Base-by-base conservation (phyloP, 1,140 invertebrate genomes). In the Hypsibius dujardini region DNA sequence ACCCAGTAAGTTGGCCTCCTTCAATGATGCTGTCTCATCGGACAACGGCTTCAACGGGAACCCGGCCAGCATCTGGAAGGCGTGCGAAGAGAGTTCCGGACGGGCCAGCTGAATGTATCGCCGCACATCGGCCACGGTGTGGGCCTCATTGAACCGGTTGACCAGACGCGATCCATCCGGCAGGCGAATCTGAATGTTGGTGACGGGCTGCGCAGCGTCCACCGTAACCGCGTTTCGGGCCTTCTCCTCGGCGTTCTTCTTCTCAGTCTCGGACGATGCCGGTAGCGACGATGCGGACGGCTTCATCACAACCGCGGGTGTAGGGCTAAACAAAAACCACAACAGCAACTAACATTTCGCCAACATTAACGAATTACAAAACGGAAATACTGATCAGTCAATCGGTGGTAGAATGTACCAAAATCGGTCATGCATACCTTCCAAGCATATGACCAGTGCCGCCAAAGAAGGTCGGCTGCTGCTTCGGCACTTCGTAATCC, bases 361-460 rank as follows among this genome's bases (percentile, higher is more conserved):
- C 28, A 67, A 72, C 46, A 70, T 46, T 70, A 70, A 75, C 42
- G 46, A 70, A 45, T 72, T 56, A 56, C 50, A 56, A 56, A 56
- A 56, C 7, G 7, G n/a, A 56, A 56, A 56, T 7, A 56, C 50
- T 56, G 50, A 7, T 7, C n/a, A 56, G 7, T n/a, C n/a, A 56
- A n/a, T n/a, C n/a, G n/a, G n/a, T n/a, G n/a, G n/a, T n/a, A n/a
- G n/a, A n/a, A n/a, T n/a, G n/a, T n/a, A n/a, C n/a, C n/a, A n/a
- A n/a, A n/a, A n/a, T 56, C 7, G n/a, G 50, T n/a, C n/a, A 56
- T 59, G 69, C 73, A 74, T 76, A 86, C 85, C 86, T 90, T 79
- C 91, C 91, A 2, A 96, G 80, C 78, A 90, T 87, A 72, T 93
- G 88, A 1, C 94, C 94, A 74, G 87, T 87, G 12, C 94, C 94